Evolutionary conservation across 1,140 invertebrate species (phyloP), one percentile per base, ranked within the genome.

Genomic region (Dendrolimus kikuchii): DNA sequence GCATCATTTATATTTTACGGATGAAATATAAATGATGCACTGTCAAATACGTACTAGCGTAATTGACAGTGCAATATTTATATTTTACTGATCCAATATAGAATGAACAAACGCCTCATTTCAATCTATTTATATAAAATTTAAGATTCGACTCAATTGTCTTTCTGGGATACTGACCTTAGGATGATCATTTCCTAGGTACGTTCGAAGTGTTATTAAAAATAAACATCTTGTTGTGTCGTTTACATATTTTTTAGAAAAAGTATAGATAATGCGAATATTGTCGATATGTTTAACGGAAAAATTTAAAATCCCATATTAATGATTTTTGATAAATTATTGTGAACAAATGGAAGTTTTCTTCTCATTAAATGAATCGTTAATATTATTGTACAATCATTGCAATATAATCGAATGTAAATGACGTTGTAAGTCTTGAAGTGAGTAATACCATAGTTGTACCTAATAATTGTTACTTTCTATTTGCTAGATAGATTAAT

Each of bases 401-500:
- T 68, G 71, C 74, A 76, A 64, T 82, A 68, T 80, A 80, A 73
- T 75, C 71, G 69, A 85, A 71, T 77, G 71, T 78, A 72, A 69
- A 74, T 74, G 40, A 49, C 54, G 49, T 47, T 62, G 59, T 78
- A 78, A 76, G 68, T 75, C 72, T 75, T 75, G 62, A 70, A 74
- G 64, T 64, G 59, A 64, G 68, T 68, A 76, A 73, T 78, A 77
- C 68, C 71, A 82, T 81, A 79, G 72, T 74, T 78, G 76, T 85
- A 85, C 81, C 23, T 39, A 23, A 75, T 86, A 83, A 83, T 86
- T 86, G 82, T 86, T 86, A 83, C 69, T 82, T 83, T 86, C 76
- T 86, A 83, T 83, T 82, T 81, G 77, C 82, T 83, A 86, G 80
- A 86, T 86, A 86, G 82, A 81, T 80, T 86, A 83, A 84, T 86